Percentiles rank a stretch among this genome's conserved stretches.
Evolutionary conservation across 2,888 invertebrate species (phyloP).

Genomic region (Meghimatium bilineatum): DNA sequence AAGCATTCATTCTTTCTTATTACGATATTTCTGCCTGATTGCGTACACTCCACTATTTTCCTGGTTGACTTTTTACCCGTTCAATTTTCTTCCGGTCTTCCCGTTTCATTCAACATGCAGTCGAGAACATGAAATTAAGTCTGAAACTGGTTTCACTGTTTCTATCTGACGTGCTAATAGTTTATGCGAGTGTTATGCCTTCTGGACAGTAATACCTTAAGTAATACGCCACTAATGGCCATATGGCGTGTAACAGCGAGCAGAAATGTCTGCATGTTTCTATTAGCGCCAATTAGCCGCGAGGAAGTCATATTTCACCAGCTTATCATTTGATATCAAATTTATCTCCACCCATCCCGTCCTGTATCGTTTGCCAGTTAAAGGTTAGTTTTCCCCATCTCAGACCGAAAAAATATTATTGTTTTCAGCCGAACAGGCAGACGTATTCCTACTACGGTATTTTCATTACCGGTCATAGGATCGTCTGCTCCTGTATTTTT

Average conservation of each 20-base stretch:
- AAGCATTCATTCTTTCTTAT: no score
- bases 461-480: neutral
- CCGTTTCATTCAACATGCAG: neutral
- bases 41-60: neutral
- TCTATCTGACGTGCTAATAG: neutral
- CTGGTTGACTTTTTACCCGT: neutral
- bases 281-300: conserved; percentile 43
- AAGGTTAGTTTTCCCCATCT: neutral
- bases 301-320: conserved; percentile 36
- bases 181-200: conserved; percentile 4
- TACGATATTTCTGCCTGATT: neutral
- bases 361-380: conserved; percentile 13
- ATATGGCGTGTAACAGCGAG: conserved; percentile 22
- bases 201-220: neutral
- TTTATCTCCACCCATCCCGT: neutral
- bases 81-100: neutral
- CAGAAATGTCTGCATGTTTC: conserved; percentile 24
- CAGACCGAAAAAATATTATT: neutral
- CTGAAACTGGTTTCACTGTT: neutral
- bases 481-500: neutral
- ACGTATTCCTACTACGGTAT: neutral
- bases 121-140: neutral
- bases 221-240: conserved; percentile 26
- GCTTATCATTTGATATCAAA: conserved; percentile 40
- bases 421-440: neutral